Evolutionary conservation across 1,140 invertebrate species (phyloP), one percentile per base, ranked within the genome.

Genomic region (Drosophila nannoptera): DNA sequence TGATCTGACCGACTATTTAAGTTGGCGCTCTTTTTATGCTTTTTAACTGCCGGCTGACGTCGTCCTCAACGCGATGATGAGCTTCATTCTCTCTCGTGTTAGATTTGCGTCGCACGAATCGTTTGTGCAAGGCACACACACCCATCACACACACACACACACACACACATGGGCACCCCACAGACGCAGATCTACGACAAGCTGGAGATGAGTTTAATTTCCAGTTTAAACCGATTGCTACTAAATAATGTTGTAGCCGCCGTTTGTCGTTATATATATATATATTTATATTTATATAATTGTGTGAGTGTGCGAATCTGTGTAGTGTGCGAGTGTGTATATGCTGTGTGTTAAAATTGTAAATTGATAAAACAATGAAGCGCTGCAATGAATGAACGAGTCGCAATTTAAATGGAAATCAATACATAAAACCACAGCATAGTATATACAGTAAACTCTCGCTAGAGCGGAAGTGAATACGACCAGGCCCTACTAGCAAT

Each of bases 361-460:
- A 84, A 83, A 83, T 83, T 83, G 83, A 86, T 86, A 84, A 84
- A 77, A 73, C 70, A 76, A 75, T 66, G 63, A 65, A 76, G 60
- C 48, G 62, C 48, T 73, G 72, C 74, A 69, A 80, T 78, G 69
- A 78, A 80, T 78, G 78, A 82, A 83, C 78, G 80, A 83, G 78
- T 43, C 73, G 80, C 69, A 80, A 84, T 84, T 84, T 58, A 78
- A 84, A 86, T 80, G 73, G 80, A 84, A 80, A 84, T 84, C 78
- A 83, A 83, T 84, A 82, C 76, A 58, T 36, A 55, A 31, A 42
- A 43, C 5, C 36, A 66, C 50, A 64, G 60, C 50, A 66, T 59
- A 54, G 29, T 31, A 56, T 43, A 43, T 38, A 54, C 52, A 54
- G 52, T 54, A 9, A 38, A 40, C n/a, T 9, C 35, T n/a, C 5